Base-by-base conservation (phyloP, 2,113 vertebrate genomes). In the Xenus cinereus region DNA sequence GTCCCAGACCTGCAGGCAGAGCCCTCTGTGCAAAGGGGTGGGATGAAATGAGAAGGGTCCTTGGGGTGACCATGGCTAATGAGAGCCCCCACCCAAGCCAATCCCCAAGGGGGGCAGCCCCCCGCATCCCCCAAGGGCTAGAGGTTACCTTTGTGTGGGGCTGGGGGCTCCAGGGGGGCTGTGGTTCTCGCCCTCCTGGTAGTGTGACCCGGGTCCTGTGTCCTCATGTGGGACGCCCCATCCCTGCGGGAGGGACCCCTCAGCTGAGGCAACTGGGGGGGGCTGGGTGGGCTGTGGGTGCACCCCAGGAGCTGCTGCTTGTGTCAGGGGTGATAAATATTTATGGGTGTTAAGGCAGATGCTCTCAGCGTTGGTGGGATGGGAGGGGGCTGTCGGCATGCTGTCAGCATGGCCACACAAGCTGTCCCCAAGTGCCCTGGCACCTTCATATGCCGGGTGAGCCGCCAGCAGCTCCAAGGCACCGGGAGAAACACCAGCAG, bases 301-400 rank as follows among this genome's bases (percentile, higher is more conserved):
- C 37, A 14, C 37, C 33, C 37, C 11, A 33, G 85, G 66, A 67
- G 13, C 33, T 4, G 3, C 28, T n/a, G 79, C 33, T 45, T 66
- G 37, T 7, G 26, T 51, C 66, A 59, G 37, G 57, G 71, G 75
- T 45, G 73, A 96, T 97, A 95, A 97, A 96, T 97, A 94, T 96
- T 98, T 86, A 97, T 87, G 96, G 90, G 62, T 67, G 92, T 84
- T 82, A 82, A 95, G 95, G 96, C 97, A 98, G 98, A 98, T 98
- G 98, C 90, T 95, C 77, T 69, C 97, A 96, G 97, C 98, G 98
- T 98, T 97, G 98, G 98, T 96, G 96, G 95, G 97, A 96, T 97
- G 98, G 98, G 98, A 98, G 96, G 95, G 78, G 97, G 97, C 97
- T 98, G 98, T 98, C 97, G 96, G 98, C 97, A 97, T 97, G 95